Base-by-base conservation (phyloP, 2,888 invertebrate species). In the Brenthis daphne region DNA sequence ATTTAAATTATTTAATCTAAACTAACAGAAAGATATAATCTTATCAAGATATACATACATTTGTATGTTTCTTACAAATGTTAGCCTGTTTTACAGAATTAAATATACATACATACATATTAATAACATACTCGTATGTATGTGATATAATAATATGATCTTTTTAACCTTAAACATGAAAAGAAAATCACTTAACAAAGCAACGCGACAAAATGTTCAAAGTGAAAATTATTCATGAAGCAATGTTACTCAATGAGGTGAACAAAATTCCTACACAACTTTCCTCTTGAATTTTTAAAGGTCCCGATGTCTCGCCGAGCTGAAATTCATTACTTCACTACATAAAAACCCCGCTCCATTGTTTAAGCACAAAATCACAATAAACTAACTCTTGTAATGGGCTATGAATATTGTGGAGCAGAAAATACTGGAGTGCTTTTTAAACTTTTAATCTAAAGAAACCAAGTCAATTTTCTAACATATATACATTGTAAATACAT, bases 191-290 rank as follows among this genome's bases (percentile, higher is more conserved):
- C 63, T 53, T 63, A 63, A 43, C 51, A 61, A 53, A n/a, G 5
- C 14, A 13, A 43, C 63, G 69, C 74, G 74, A 77, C 75, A 77
- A 77, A 75, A 74, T 73, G 67, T 67, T 53, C 73, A 75, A 77
- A 77, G 74, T 73, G 82, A 89, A 90, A 90, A 90, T 88, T 90
- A 91, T 91, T 86, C 89, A 91, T 89, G 89, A 90, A 84, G 82
- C 88, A 83, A 89, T 88, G 89, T 87, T 88, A 91, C 89, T 92
- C 91, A 90, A 91, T 90, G 90, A 90, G 87, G 89, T 89, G 86
- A 79, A 87, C 88, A 73, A 79, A 77, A 79, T 81, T 79, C 75
- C 73, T 67, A 77, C 84, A 83, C 84, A 80, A 82, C 83, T 82
- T 73, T 70, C 70, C 70, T 80, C 75, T 77, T 90, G 86, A 90